Evolutionary conservation across 2,113 vertebrate species (phyloP).

Genomic region (Fregata magnificens): DNA sequence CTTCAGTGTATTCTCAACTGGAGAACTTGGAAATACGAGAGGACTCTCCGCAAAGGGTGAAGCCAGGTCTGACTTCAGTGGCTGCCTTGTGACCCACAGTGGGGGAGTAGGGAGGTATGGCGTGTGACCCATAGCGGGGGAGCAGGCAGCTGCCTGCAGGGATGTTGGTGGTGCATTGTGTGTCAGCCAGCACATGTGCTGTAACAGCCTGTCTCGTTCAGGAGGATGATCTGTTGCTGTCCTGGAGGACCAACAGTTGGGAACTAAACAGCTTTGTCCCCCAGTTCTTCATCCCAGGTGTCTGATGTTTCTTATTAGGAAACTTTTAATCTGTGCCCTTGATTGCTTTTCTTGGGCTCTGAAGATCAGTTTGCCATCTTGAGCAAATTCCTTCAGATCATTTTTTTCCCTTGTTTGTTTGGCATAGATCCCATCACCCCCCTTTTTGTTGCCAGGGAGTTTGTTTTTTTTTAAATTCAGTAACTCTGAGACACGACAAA

Average conservation of each 20-base stretch:
- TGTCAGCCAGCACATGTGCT: not conserved
- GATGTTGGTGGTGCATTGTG: rapidly evolving
- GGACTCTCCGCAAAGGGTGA: not conserved
- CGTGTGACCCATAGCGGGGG: not conserved
- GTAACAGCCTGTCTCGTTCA: not conserved
- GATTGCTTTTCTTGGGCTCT: not conserved
- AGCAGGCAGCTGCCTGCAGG: not conserved
- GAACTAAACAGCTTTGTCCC: not conserved
- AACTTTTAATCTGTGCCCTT: not conserved
- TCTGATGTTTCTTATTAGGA: not conserved
- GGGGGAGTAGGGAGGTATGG: not conserved
- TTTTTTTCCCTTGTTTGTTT: not conserved
- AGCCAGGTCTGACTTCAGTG: not conserved
- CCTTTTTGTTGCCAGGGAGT: not conserved
- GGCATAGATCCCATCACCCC: not conserved
- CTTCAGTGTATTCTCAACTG: not conserved
- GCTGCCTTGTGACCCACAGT: not conserved
- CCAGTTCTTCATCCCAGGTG: rapidly evolving
- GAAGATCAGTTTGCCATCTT: not conserved
- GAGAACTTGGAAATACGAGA: not conserved
- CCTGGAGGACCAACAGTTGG: not conserved
- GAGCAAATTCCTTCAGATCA: not conserved
- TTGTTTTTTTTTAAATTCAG: not conserved
- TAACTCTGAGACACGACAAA: not conserved
- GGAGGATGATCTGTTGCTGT: not conserved